Percentiles rank a stretch among this genome's conserved stretches.
Evolutionary conservation across 2,797 vertebrate genomes (phyloP).

Genomic region (Miichthys miiuy): DNA sequence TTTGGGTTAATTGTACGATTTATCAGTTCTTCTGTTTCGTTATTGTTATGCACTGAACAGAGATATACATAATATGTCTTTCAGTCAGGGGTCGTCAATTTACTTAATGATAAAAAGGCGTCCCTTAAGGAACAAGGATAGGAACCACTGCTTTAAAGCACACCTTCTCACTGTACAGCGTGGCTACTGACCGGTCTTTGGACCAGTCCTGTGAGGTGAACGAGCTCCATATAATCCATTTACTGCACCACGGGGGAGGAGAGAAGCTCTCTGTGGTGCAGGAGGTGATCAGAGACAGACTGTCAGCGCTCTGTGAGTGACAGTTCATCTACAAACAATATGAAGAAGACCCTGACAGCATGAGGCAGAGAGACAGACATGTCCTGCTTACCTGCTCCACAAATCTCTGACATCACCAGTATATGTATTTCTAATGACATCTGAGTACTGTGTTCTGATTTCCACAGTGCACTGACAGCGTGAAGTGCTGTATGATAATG

Average conservation of each 20-base stretch:
- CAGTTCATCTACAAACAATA: background rate
- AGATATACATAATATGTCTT: no score
- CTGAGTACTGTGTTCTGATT: background rate
- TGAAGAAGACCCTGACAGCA: background rate
- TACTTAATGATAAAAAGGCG: no score
- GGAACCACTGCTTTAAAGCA: background rate
- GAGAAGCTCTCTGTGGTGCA: conserved; percentile 7
- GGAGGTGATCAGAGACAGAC: background rate
- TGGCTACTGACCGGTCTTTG: background rate
- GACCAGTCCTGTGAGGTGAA: conserved; percentile 8
- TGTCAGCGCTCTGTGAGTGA: background rate
- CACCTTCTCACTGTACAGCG: background rate
- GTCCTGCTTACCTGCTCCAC: background rate
- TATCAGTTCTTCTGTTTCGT: no score
- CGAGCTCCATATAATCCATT: conserved; percentile 44
- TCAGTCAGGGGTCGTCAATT: no score
- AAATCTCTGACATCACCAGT: background rate
- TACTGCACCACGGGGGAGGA: conserved; percentile 33
- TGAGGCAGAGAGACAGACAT: background rate
- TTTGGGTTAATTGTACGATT: no score
- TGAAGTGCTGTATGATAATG: background rate
- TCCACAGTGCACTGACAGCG: background rate
- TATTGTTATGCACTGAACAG: no score
- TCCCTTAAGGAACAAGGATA: no score
- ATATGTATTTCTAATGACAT: background rate